A percentile compares a stretch with the other conserved stretches of the same genome.
Evolutionary conservation across 2,113 vertebrate genomes (phyloP).

Genomic region (Pelvicachromis taeniatus): DNA sequence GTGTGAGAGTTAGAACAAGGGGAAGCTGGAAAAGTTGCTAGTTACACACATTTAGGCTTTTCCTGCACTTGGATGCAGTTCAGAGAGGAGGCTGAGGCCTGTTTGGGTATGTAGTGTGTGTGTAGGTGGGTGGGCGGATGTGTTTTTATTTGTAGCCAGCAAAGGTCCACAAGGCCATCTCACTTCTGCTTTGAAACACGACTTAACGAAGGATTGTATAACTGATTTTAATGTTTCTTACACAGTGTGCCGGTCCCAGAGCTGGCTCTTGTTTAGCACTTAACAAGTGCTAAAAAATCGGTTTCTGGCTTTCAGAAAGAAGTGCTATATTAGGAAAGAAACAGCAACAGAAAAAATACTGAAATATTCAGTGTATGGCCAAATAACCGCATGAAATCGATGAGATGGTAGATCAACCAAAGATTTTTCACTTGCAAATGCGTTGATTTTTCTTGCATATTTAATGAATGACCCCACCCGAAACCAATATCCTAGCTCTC

Average conservation of each 20-base stretch:
- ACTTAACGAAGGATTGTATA: slow-evolving; percentile 26
- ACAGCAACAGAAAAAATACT: neutral
- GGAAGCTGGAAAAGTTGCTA: slow-evolving; percentile 9
- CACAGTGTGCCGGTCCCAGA: neutral
- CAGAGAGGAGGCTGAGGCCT: slow-evolving; percentile 32
- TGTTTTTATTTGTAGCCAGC: slow-evolving; percentile 31
- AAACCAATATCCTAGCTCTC: neutral
- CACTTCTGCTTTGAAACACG: slow-evolving; percentile 44
- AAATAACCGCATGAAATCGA: neutral
- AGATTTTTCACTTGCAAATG: neutral
- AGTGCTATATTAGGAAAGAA: neutral
- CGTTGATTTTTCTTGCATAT: neutral
- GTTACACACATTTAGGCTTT: slow-evolving; percentile 37
- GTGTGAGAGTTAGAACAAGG: neutral
- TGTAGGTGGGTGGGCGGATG: slow-evolving; percentile 29
- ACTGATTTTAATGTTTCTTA: neutral
- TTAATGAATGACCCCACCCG: neutral
- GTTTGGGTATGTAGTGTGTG: slow-evolving; percentile 6
- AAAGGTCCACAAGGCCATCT: slow-evolving; percentile 26
- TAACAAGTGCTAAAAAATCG: neutral
- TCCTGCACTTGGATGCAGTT: slow-evolving; percentile 32
- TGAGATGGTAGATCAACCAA: neutral
- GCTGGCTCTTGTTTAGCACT: neutral
- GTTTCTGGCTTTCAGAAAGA: neutral
- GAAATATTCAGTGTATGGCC: neutral